phyloP scores from a whole-genome alignment of 2,797 vertebrate species.

The Girardinus metallicus region DNA sequence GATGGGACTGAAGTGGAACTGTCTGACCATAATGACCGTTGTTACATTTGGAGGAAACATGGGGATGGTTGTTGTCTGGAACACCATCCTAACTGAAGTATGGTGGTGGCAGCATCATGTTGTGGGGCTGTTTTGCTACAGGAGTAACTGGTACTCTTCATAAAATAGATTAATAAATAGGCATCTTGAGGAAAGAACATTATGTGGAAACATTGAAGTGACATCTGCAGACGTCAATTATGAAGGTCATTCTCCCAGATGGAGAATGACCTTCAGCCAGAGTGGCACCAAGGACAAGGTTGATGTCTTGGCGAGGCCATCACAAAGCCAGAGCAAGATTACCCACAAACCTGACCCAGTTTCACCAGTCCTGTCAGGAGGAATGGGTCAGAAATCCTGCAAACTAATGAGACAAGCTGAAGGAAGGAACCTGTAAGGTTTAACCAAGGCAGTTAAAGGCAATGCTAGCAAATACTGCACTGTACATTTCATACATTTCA shows the following conservation, averaged over 20 bases:
- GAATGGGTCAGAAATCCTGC: not conserved
- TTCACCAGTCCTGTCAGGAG: too few relatives aligned
- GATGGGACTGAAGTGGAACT: not conserved
- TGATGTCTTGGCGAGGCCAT: not conserved
- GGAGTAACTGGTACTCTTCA: not conserved
- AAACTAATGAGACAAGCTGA: not conserved
- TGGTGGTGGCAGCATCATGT: not conserved
- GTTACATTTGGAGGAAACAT: not conserved
- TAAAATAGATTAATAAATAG: not conserved
- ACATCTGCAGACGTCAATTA: not conserved
- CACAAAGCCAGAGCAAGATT: not conserved
- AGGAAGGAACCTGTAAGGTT: too few relatives aligned
- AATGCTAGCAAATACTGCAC: not conserved
- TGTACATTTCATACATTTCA: not conserved
- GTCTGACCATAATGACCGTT: not conserved
- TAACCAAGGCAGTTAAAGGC: not conserved
- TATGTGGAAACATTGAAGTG: not conserved
- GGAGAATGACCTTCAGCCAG: not conserved
- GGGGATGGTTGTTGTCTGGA: not conserved
- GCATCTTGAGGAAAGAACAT: not conserved
- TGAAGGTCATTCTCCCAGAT: not conserved
- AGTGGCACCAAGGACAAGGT: not conserved
- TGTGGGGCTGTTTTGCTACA: not conserved
- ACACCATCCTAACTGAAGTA: not conserved
- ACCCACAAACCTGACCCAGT: too few relatives aligned